Percentiles rank a stretch among this genome's conserved stretches.
Conservation (phyloP, 2,888 invertebrate genomes). For the Napeogenes inachia region DNA sequence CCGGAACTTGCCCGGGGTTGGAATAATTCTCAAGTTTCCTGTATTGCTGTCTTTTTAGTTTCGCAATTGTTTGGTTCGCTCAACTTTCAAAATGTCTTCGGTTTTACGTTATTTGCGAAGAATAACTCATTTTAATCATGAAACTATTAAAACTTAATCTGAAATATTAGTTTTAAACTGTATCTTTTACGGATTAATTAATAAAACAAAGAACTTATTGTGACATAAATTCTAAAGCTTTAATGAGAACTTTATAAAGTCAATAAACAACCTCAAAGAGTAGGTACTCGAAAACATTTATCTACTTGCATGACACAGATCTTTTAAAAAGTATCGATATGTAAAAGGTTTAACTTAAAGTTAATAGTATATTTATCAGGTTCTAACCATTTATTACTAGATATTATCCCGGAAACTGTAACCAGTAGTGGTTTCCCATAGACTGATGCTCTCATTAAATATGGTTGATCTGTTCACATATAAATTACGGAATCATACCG, state of each 20-base stretch:
- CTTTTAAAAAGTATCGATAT: not conserved
- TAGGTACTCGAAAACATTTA: not conserved
- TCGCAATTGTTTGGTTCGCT: conserved; percentile 23
- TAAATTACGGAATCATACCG: conserved; percentile 21
- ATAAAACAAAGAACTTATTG: too few relatives aligned
- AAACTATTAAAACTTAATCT: conserved; percentile 9
- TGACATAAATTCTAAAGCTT: too few relatives aligned
- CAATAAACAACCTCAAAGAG: too few relatives aligned
- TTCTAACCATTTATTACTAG: conserved; percentile 1
- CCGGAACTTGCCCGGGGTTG: conserved; percentile 20
- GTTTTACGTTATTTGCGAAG: conserved; percentile 10
- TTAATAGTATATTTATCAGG: conserved; percentile 4
- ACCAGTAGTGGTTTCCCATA: conserved; percentile 21
- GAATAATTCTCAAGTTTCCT: conserved; percentile 33
- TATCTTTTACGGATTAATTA: not conserved
- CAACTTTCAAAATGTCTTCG: conserved; percentile 10
- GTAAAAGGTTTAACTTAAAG: not conserved
- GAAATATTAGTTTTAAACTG: not conserved
- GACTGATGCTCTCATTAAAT: conserved; percentile 24
- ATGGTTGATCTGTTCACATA: conserved; percentile 28
- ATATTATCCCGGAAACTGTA: conserved; percentile 5
- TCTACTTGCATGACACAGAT: not conserved
- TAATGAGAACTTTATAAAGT: too few relatives aligned
- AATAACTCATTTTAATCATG: conserved; percentile 15
- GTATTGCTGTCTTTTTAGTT: conserved; percentile 32